Evolutionary conservation across 2,797 vertebrate species (phyloP).

Genomic region (Vultur gryphus): DNA sequence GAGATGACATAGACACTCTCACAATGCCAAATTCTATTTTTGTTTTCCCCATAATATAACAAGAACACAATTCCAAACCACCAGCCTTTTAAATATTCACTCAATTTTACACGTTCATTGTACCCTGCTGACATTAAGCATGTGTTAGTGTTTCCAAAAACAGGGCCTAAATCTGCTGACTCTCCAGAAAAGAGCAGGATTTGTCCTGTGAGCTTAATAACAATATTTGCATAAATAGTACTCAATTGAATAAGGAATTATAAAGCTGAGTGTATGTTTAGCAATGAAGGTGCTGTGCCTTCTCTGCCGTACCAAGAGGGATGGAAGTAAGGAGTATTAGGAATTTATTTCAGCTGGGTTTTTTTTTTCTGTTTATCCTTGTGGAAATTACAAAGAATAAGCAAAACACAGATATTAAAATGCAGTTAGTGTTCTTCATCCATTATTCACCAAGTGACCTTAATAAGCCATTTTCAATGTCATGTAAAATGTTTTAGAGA

Average conservation of each 20-base stretch:
- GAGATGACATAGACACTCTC: background rate
- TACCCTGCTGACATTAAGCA: background rate
- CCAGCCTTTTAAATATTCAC: background rate
- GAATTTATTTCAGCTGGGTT: background rate
- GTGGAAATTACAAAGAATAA: background rate
- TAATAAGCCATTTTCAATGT: background rate
- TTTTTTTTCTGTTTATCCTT: background rate
- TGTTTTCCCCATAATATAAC: background rate
- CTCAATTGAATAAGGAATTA: background rate
- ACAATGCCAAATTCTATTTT: background rate
- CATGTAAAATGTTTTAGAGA: background rate
- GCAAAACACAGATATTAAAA: background rate
- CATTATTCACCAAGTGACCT: background rate
- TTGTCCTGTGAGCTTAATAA: background rate
- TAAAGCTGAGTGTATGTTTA: background rate
- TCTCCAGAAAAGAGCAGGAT: background rate
- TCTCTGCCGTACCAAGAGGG: background rate
- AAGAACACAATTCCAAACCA: background rate
- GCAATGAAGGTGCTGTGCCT: background rate
- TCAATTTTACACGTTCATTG: rapidly evolving
- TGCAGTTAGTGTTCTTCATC: background rate
- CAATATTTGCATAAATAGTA: background rate
- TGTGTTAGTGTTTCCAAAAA: background rate
- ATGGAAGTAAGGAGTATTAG: background rate
- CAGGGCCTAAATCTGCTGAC: background rate